A percentile compares a stretch with the other conserved stretches of the same genome.
Evolutionary conservation across 2,888 invertebrate genomes (phyloP).

Genomic region (Hydriomena furcata): DNA sequence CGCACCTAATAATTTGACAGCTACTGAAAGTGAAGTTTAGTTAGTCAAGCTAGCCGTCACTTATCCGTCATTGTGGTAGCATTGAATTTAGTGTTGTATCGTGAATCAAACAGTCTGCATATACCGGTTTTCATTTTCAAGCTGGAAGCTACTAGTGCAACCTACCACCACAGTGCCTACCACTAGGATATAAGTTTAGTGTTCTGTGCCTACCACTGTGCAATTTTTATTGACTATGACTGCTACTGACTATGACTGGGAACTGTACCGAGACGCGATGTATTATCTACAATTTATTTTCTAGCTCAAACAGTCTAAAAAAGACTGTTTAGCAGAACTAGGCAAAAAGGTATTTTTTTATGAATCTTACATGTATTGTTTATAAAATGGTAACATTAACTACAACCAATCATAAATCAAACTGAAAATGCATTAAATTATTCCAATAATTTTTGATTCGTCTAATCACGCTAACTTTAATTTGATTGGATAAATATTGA

Average conservation of each 20-base stretch:
- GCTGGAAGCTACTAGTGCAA: no score
- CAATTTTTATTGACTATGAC: no score
- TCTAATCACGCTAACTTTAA: background rate
- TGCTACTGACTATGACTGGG: no score
- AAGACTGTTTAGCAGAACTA: no score
- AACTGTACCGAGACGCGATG: no score
- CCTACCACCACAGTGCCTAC: no score
- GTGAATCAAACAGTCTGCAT: background rate
- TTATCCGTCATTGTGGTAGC: constrained; percentile 47
- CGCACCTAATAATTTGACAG: constrained; percentile 83
- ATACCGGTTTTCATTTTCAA: constrained; percentile 9
- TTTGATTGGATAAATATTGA: constrained; percentile 37
- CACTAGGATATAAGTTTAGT: no score
- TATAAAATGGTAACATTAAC: constrained; percentile 4
- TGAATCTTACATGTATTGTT: no score
- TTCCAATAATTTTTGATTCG: constrained; percentile 12
- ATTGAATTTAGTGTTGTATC: constrained; percentile 26
- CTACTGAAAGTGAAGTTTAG: constrained; percentile 20
- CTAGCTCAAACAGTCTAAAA: no score
- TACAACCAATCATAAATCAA: constrained; percentile 11
- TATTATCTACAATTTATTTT: no score
- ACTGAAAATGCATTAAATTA: background rate
- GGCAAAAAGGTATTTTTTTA: no score
- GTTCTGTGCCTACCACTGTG: no score
- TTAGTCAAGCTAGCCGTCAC: background rate